A percentile compares a stretch with the other conserved stretches of the same genome.
These are phyloP conservation scores for Drosophila merina DNA, from an alignment of 2,888 invertebrate species.

Conservation along the genomic window DNA sequence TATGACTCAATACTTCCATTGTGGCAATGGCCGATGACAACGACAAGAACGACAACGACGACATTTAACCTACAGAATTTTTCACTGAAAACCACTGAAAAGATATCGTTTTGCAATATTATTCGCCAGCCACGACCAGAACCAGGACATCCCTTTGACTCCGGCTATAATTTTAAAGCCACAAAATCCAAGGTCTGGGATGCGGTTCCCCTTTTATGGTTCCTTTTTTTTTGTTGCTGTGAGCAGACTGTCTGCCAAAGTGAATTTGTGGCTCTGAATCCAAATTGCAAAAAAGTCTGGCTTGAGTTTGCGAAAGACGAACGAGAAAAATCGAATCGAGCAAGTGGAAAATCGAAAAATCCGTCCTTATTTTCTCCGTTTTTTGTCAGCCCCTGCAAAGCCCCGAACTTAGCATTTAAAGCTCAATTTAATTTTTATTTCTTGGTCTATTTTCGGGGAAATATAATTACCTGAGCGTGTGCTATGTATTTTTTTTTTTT, in stretches of 20 bases:
- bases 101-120: conserved; percentile 44
- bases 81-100: conserved; percentile 40
- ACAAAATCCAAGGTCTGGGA: conserved; percentile 43
- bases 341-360: conserved; percentile 58
- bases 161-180: conserved; percentile 71
- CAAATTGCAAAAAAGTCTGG: conserved; percentile 65
- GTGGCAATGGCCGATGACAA: conserved; percentile 41
- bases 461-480: conserved; percentile 61
- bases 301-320: conserved; percentile 53
- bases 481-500: conserved; percentile 5
- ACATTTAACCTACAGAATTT: conserved; percentile 67
- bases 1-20: conserved; percentile 70
- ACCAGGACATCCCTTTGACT: conserved; percentile 38
- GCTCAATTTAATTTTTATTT: background rate
- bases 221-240: background rate
- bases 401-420: background rate
- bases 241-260: conserved; percentile 28
- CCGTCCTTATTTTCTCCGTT: background rate
- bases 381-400: background rate
- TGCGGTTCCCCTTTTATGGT: conserved; percentile 5
- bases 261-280: conserved; percentile 56
- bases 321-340: conserved; percentile 35
- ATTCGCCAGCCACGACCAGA: conserved; percentile 13
- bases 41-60: conserved; percentile 33
- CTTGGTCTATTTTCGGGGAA: conserved; percentile 10